Evolutionary conservation across 2,797 vertebrate genomes (phyloP).

Genomic region (Furcifer pardalis): DNA sequence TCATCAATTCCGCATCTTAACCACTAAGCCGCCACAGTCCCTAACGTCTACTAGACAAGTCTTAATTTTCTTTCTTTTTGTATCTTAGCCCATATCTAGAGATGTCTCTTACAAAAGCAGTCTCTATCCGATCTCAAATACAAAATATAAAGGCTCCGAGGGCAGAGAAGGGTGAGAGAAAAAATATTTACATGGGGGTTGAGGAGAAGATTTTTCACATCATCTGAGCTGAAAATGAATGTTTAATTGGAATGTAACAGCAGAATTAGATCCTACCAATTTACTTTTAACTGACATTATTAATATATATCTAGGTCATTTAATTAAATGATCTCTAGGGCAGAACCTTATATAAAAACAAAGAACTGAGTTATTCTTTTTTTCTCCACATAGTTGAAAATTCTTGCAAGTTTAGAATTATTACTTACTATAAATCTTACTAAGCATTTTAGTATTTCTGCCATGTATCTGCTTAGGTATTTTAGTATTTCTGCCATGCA

Average conservation of each 20-base stretch:
- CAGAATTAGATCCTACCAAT: not conserved
- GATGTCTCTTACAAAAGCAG: not conserved
- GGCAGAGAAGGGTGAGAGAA: not conserved
- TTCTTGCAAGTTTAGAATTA: not conserved
- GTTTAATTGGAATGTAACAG: not conserved
- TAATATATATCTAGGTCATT: constrained; percentile 58
- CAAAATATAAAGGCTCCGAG: not conserved
- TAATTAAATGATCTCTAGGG: constrained; percentile 62
- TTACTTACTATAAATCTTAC: not conserved
- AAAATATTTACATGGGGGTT: not conserved
- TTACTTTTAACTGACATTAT: constrained; percentile 56
- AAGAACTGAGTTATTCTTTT: constrained; percentile 18
- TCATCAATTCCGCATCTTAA: too few relatives aligned
- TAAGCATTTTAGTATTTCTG: not conserved
- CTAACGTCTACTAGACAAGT: too few relatives aligned
- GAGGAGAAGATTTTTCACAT: not conserved
- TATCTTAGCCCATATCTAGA: not conserved
- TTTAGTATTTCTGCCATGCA: not conserved
- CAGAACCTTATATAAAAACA: constrained; percentile 43
- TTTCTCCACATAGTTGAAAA: not conserved
- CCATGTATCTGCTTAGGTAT: not conserved
- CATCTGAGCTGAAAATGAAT: constrained; percentile 15
- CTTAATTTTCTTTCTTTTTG: too few relatives aligned
- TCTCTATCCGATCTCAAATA: not conserved
- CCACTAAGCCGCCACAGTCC: too few relatives aligned